Evolutionary conservation across 2,888 invertebrate genomes (phyloP).

Genomic region (Rhagium mordax): DNA sequence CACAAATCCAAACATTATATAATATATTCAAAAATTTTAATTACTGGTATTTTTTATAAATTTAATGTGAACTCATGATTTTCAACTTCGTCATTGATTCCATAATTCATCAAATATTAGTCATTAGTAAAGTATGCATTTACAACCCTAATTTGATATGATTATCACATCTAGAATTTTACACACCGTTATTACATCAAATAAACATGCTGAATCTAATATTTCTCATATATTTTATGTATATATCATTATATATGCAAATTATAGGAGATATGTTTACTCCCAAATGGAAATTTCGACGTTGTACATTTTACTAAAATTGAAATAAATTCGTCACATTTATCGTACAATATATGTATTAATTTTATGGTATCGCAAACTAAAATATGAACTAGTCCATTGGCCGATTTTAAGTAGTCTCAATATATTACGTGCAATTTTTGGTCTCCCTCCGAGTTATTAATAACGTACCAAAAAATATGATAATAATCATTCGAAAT

Average conservation of each 20-base stretch:
- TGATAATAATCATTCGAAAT: too few species aligned
- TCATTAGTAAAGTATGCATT: background rate
- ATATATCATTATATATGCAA: slow-evolving; percentile 19
- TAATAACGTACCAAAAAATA: too few species aligned
- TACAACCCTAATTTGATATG: background rate
- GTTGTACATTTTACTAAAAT: slow-evolving; percentile 5
- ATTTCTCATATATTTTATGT: slow-evolving; percentile 7
- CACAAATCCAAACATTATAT: too few species aligned
- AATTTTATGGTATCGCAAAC: slow-evolving; percentile 4
- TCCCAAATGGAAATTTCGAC: slow-evolving; percentile 22
- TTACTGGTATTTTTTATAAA: too few species aligned
- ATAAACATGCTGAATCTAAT: slow-evolving; percentile 15
- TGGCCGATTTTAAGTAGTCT: too few species aligned
- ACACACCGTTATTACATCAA: background rate
- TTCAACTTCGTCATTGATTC: too few species aligned
- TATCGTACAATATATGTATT: slow-evolving; percentile 4
- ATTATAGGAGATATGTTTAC: slow-evolving; percentile 18
- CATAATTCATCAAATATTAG: too few species aligned
- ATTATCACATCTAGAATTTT: background rate
- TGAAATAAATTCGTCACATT: slow-evolving; percentile 23
- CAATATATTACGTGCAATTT: too few species aligned
- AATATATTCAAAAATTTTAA: too few species aligned
- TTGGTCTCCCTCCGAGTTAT: too few species aligned
- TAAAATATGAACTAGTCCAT: slow-evolving; percentile 6
- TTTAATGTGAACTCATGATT: too few species aligned